Evolutionary conservation across 2,113 vertebrate species (phyloP).

Genomic region (Sylvicapra grimmia): DNA sequence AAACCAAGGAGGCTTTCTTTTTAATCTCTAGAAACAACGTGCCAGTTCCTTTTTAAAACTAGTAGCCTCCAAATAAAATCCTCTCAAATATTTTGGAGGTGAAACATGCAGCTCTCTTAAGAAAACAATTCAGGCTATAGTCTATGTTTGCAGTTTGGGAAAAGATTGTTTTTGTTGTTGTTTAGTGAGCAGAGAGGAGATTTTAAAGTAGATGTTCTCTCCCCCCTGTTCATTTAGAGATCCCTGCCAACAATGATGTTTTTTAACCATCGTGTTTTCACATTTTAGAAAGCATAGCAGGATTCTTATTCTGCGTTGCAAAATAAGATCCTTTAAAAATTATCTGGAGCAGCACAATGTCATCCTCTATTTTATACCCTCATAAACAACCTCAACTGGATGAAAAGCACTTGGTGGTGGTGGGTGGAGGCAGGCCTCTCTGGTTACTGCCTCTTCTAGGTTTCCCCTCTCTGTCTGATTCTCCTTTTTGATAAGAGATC

Average conservation of each 20-base stretch:
- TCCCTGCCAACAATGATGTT: background rate
- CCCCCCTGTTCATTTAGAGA: constrained; percentile 6
- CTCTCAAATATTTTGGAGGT: constrained; percentile 21
- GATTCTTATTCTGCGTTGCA: background rate
- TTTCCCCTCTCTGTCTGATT: constrained; percentile 52
- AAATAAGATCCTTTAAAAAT: constrained; percentile 47
- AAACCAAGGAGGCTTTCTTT: constrained; percentile 9
- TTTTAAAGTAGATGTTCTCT: background rate
- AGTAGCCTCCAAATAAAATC: constrained; percentile 18
- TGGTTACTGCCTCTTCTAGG: constrained; percentile 44
- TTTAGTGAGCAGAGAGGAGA: background rate
- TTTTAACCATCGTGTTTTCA: background rate
- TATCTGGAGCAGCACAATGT: background rate
- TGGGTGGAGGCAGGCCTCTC: constrained; percentile 11
- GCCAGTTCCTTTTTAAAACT: background rate
- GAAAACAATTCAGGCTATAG: background rate
- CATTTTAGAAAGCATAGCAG: constrained; percentile 6
- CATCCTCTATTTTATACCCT: constrained; percentile 4
- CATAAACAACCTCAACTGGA: constrained; percentile 27
- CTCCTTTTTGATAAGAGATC: constrained; percentile 66
- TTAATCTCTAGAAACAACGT: constrained; percentile 15
- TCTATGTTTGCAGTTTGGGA: background rate
- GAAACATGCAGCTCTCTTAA: constrained; percentile 8
- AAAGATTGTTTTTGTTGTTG: background rate
- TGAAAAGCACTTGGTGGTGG: background rate